Percentiles rank a stretch among this genome's conserved stretches.
Conservation (phyloP, 2,888 invertebrate genomes). For the Morpho deidamia region DNA sequence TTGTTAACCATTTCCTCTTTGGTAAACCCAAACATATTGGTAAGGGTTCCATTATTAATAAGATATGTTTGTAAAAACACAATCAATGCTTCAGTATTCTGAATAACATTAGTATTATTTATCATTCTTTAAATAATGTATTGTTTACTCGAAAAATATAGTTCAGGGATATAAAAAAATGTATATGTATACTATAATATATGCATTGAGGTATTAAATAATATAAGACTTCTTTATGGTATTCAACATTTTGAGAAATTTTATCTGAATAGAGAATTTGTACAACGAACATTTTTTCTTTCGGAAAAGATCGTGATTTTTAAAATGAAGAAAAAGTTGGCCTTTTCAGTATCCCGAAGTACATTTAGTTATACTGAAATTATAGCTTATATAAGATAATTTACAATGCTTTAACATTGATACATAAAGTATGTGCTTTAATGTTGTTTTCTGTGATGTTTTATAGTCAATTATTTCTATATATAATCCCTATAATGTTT, state of each 20-base stretch:
- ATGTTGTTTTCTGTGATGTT: conserved; percentile 12
- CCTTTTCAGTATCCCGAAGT: background rate
- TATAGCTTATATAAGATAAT: too few relatives aligned
- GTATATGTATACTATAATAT: conserved; percentile 1
- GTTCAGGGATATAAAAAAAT: conserved; percentile 8
- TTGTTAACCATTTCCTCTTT: too few relatives aligned
- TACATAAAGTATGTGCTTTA: background rate
- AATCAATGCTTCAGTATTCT: conserved; percentile 11
- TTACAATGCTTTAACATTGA: too few relatives aligned
- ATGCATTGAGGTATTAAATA: too few relatives aligned
- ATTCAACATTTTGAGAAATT: too few relatives aligned
- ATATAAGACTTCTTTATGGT: too few relatives aligned
- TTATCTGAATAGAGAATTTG: too few relatives aligned
- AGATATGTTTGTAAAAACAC: background rate
- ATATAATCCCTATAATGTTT: conserved; percentile 19
- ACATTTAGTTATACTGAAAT: background rate
- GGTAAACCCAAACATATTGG: too few relatives aligned
- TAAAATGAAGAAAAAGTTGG: too few relatives aligned
- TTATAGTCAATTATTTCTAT: conserved; percentile 10
- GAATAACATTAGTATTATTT: conserved; percentile 7
- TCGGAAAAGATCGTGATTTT: too few relatives aligned
- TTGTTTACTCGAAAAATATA: background rate
- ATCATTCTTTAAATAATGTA: background rate
- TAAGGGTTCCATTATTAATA: too few relatives aligned
- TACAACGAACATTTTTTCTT: background rate